Base-by-base conservation (phyloP, 2,888 invertebrate genomes). In the Polydrusus pterygomalis region DNA sequence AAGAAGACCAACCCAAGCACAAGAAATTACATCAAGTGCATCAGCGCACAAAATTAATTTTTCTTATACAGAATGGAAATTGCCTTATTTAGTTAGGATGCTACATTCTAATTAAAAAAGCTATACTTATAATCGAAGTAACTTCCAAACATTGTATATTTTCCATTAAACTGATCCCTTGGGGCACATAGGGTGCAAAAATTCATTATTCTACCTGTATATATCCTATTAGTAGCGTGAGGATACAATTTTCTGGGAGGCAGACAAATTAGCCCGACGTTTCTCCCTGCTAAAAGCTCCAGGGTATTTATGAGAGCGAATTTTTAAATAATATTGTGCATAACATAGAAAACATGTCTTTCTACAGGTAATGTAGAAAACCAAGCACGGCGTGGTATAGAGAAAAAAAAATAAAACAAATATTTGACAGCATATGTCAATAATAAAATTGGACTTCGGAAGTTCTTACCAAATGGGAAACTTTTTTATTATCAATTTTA, bases 131-230 rank as follows among this genome's bases (percentile, higher is more conserved):
- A 49, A 49, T 30, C 49, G 15, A 30, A 45, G 13, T 64, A 10
- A 25, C 20, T n/a, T 65, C 9, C 13, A 34, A 54, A 54, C n/a
- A 67, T 38, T 54, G 20, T 49, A 18, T 51, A 65, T 67, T 67
- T 54, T 20, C 51, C 30, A 67, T 67, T 54, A 67, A 54, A 67
- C 18, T 13, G 2, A 40, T 54, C 47, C 40, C 67, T 67, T 54
- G 9, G 54, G 67, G 54, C 40, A 67, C 38, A 67, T 54, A 20
- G 67, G 67, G 40, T 15, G 38, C 43, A 38, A 67, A 54, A 54
- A 67, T 34, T 65, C 65, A 51, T 65, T 65, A 65, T 15, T 0
- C 11, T 65, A 65, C 65, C 65, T 65, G 65, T 10, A 51, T 65
- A 30, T 25, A n/a, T 10, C 49, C 49, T n/a, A n/a, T 25, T 25